Base-by-base conservation (phyloP, 2,888 invertebrate genomes). In the Deilephila elpenor region DNA sequence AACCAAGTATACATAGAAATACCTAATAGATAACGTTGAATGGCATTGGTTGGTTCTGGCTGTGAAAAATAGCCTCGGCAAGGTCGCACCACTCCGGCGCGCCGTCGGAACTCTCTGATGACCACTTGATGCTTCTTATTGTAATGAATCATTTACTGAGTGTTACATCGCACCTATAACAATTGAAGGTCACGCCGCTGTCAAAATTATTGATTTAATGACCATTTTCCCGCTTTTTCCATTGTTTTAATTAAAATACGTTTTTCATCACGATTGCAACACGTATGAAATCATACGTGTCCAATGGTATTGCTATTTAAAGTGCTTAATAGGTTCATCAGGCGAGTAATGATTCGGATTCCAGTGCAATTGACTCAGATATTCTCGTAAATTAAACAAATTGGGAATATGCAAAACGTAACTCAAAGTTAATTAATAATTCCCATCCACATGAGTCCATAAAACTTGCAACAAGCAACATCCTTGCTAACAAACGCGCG, bases 21-120 rank as follows among this genome's bases (percentile, higher is more conserved):
- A 82, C 79, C 79, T 77, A 79, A 81, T 83, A 85, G 84, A 84
- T 83, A 82, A 82, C 79, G 76, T 60, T 77, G 76, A 78, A 79
- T 80, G 83, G 75, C 83, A 83, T 82, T 83, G 82, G 83, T 80
- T 81, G 79, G 79, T 83, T 79, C 71, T 77, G 73, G 70, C 80
- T 85, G 84, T 83, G 86, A 86, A 85, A 83, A 83, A 83, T 78
- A 80, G 79, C 77, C 82, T 80, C 83, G 74, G 75, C 83, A 83
- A 84, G 86, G 86, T 78, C 79, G 72, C 73, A 56, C 60, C 73
- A 70, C 51, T 6, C 44, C 59, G 32, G 32, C 20, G 17, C 44
- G 70, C 59, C 44, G 29, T 71, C 62, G 70, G 56, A n/a, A n/a
- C 34, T 71, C 56, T 56, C 25, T 25, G 73, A 73, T 73, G 73